A percentile compares a stretch with the other conserved stretches of the same genome.
These are phyloP conservation scores for Bombus fervidus DNA, from an alignment of 1,140 invertebrate genomes.

Conservation along the genomic window DNA sequence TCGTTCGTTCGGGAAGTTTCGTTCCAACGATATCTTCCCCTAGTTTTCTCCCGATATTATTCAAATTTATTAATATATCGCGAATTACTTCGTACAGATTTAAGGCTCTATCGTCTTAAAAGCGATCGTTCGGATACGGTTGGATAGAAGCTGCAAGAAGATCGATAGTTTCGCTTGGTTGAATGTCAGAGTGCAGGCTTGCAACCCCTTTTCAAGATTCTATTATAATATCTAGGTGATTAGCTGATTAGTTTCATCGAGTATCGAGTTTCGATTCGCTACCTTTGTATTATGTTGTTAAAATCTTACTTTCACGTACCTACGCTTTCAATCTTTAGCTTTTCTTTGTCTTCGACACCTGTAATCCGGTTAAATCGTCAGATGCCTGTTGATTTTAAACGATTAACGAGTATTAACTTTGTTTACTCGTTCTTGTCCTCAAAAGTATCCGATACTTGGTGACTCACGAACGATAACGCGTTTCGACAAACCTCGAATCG, in stretches of 20 bases:
- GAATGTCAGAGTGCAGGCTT: not conserved
- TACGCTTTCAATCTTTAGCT: not conserved
- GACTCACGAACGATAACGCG: not conserved
- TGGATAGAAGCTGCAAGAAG: not conserved
- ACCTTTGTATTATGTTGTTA: not conserved
- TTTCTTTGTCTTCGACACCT: no score
- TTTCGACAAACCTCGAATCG: not conserved
- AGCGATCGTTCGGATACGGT: not conserved
- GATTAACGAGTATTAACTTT: no score
- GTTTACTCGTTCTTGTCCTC: no score
- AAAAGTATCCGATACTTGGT: no score
- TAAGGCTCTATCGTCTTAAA: not conserved
- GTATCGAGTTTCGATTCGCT: not conserved
- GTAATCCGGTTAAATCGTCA: not conserved
- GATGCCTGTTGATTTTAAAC: not conserved
- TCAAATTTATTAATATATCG: not conserved
- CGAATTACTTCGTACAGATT: not conserved
- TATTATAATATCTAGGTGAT: not conserved
- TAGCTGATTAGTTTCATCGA: not conserved
- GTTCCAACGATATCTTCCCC: not conserved
- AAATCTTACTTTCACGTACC: not conserved
- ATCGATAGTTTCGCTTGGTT: not conserved
- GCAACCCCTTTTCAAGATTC: not conserved
- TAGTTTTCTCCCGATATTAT: not conserved
- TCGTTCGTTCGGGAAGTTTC: not conserved